Base-by-base conservation (phyloP, 2,888 invertebrate genomes). In the Lasioglossum figueresi region DNA sequence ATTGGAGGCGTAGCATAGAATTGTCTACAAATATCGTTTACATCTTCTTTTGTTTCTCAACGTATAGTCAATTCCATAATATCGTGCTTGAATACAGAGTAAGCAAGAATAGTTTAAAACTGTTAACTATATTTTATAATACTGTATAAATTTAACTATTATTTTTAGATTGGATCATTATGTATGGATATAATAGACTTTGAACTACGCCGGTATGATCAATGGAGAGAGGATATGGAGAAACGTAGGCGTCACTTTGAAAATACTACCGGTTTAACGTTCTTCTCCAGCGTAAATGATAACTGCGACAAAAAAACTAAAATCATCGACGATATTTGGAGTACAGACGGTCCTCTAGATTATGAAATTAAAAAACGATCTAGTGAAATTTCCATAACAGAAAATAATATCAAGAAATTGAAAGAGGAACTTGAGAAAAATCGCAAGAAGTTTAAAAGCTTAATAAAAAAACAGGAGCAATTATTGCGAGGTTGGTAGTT, bases 181-280 rank as follows among this genome's bases (percentile, higher is more conserved):
- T 99, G 99, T 93, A 98, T 99, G 98, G 98, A 98, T 95, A 98
- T 99, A 79, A 97, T 99, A 88, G 99, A 99, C 93, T 98, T 98
- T 95, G 99, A 99, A 95, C 96, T 99, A 78, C 97, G 98, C 91
- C 97, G 99, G 88, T 99, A 98, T 95, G 98, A 99, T 92, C 97
- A 98, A 91, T 99, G 99, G 99, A 97, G 97, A 93, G 97, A 97
- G 76, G 97, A 97, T 89, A 95, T 97, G 92, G 97, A 97, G 88
- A 96, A 96, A 77, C 95, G 96, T 86, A 95, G 95, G 88, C 95
- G 93, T 75, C 95, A 94, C 85, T 95, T 93, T 88, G 95, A 94
- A 93, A 95, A 95, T 31, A 95, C 93, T 37, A 95, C 95, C 1
- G 95, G 95, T 34, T 91, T 94, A 37, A 93, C 93, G 72, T 87